Conservation (phyloP, 2,113 vertebrate genomes). For the Oryctolagus cuniculus region mOryCun1.1 NC_091444.1:12585501-12586000, state of each 20-base stretch:
- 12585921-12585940: rapidly evolving
- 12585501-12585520: neutral
- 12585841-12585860: rapidly evolving
- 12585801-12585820: neutral
- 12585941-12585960: too few species aligned
- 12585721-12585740: neutral
- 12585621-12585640: neutral
- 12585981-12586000: too few species aligned
- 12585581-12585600: neutral
- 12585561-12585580: neutral
- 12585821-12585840: neutral
- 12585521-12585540: neutral
- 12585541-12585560: neutral
- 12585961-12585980: neutral
- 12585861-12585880: neutral
- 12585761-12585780: too few species aligned
- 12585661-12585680: neutral
- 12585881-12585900: neutral
- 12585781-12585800: neutral
- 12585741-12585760: neutral
- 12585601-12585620: neutral
- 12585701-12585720: neutral
- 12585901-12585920: neutral
- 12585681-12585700: neutral
- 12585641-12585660: neutral